Evolutionary conservation across 2,888 invertebrate genomes (phyloP), one percentile per base, ranked within the genome.

Genomic region (Pterobdella sp.): DNA sequence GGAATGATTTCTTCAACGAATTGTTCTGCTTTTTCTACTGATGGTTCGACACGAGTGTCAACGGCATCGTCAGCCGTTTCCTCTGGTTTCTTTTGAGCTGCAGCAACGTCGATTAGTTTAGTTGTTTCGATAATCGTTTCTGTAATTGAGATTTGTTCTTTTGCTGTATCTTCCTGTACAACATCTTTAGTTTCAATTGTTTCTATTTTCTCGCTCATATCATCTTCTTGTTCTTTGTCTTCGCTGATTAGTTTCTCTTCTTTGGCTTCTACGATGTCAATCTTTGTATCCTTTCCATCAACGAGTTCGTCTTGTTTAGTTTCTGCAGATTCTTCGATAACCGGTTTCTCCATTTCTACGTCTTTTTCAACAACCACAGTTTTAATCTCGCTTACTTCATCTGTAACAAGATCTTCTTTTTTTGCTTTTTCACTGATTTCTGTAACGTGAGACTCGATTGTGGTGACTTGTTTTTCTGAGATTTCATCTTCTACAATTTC

Each of bases 401-500:
- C 63, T 7, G 31, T 63, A 10, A 26, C 63, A 63, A 63, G 7
- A 14, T 63, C 63, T 14, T 26, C 10, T 14, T n/a, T 63, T 7
- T 14, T n/a, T 63, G 63, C 63, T 63, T 10, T n/a, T 29, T 63
- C 63, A 14, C 14, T 63, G 7, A 10, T 10, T 63, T 63, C 31
- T 14, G n/a, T 29, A 10, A 63, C n/a, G 7, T n/a, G n/a, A 63
- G 31, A 26, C n/a, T 63, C 63, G 7, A 26, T 63, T 63, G 7
- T n/a, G 4, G 10, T 26, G 7, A 63, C 31, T 26, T 7, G 7
- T n/a, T 63, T 29, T n/a, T 29, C 63, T 63, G 63, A 14, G 10
- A 63, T 63, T n/a, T 63, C 63, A 14, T 63, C 63, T 26, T n/a
- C 63, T n/a, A n/a, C n/a, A 7, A 26, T n/a, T 63, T 63, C 63